A percentile compares a stretch with the other conserved stretches of the same genome.
These are phyloP conservation scores for Luscinia luscinia DNA, from an alignment of 2,797 vertebrate species.

Conservation along the genomic window DNA sequence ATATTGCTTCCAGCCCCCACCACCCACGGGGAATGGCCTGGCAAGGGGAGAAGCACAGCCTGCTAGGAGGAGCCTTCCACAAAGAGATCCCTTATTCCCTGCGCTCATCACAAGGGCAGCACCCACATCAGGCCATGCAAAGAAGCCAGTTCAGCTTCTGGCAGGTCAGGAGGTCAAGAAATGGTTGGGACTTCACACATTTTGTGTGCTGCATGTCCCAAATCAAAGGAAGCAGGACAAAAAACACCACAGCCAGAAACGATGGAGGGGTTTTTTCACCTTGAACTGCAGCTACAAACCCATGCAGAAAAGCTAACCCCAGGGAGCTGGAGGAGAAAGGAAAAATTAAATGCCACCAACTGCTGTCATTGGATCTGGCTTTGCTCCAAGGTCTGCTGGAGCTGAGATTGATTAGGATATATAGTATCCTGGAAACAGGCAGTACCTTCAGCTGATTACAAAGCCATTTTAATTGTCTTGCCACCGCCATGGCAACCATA, in stretches of 20 bases:
- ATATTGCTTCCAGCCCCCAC: slow-evolving; percentile 63
- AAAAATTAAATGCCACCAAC: background rate
- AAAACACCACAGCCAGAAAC: background rate
- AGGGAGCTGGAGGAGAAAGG: background rate
- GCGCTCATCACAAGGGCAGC: background rate
- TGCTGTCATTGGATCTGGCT: slow-evolving; percentile 28
- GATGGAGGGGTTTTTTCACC: background rate
- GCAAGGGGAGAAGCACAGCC: slow-evolving; percentile 54
- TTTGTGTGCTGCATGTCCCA: background rate
- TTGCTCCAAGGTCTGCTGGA: slow-evolving; percentile 27
- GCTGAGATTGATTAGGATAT: slow-evolving; percentile 56
- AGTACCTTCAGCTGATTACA: slow-evolving; percentile 34
- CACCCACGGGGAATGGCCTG: slow-evolving; percentile 62
- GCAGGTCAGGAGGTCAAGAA: background rate
- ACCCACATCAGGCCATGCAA: background rate
- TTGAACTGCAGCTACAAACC: background rate
- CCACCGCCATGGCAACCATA: slow-evolving; percentile 50
- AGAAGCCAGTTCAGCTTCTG: background rate
- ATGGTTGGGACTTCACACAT: background rate
- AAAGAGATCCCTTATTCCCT: slow-evolving; percentile 21
- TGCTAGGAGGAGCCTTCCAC: slow-evolving; percentile 41
- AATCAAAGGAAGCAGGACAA: background rate
- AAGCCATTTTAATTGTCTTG: slow-evolving; percentile 35
- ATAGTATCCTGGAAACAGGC: slow-evolving; percentile 61
- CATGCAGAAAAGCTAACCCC: background rate